Conservation (phyloP, 2,113 vertebrate genomes). For the Epinephelus fuscoguttatus region DNA sequence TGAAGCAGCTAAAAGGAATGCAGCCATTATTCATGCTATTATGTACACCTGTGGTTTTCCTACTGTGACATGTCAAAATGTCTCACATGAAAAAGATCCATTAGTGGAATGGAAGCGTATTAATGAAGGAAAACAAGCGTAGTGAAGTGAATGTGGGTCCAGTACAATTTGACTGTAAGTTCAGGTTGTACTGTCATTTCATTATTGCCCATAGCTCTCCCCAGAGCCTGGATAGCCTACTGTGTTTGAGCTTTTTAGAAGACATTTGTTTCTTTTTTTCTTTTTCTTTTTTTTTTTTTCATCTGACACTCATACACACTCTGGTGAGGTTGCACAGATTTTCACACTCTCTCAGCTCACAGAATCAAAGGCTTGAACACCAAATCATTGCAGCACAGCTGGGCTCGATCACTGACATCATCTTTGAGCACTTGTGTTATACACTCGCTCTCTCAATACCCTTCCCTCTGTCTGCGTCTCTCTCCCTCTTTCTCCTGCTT, state of each 20-base stretch:
- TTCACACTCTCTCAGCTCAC: slow-evolving; percentile 51
- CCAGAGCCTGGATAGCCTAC: background rate
- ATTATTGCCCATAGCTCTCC: slow-evolving; percentile 1
- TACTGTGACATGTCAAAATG: background rate
- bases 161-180: no score
- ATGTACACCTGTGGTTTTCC: background rate
- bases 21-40: background rate
- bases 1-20: slow-evolving; percentile 3
- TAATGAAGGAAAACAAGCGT: background rate
- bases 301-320: slow-evolving; percentile 25
- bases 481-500: slow-evolving; percentile 28
- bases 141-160: background rate
- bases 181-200: background rate
- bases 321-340: slow-evolving; percentile 36
- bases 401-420: slow-evolving; percentile 46
- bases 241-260: background rate
- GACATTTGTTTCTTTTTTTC: background rate
- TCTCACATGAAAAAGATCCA: background rate
- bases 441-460: slow-evolving; percentile 4
- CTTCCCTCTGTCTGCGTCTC: background rate
- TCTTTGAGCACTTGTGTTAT: slow-evolving; percentile 13
- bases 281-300: background rate
- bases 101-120: background rate
- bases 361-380: slow-evolving; percentile 38
- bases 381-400: slow-evolving; percentile 59